These are phyloP conservation scores for Aramus guarauna DNA, from an alignment of 2,113 vertebrate genomes.

Conservation along the genomic window DNA sequence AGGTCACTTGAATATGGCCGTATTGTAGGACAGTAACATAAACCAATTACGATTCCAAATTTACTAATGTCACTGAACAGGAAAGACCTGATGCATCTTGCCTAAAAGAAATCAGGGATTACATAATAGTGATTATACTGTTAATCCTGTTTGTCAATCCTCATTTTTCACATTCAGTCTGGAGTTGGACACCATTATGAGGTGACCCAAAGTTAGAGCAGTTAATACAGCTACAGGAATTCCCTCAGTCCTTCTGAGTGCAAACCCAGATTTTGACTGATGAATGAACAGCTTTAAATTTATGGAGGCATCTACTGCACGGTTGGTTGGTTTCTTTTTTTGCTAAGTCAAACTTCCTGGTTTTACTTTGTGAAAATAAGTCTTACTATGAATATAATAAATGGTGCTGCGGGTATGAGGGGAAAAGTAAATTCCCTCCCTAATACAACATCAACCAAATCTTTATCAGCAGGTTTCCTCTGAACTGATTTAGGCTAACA, in stretches of 20 bases:
- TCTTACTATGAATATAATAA: neutral
- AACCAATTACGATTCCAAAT: slow-evolving; percentile 35
- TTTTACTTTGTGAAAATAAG: neutral
- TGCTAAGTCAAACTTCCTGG: neutral
- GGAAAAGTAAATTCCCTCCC: neutral
- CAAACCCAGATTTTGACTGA: neutral
- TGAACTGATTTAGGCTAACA: neutral
- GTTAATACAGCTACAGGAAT: neutral
- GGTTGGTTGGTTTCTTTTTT: no score
- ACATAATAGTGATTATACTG: slow-evolving; percentile 9
- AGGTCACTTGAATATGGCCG: neutral
- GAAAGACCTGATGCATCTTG: slow-evolving; percentile 3
- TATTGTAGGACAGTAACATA: neutral
- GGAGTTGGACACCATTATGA: neutral
- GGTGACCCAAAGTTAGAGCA: neutral
- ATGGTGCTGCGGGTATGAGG: neutral
- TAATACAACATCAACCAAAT: neutral
- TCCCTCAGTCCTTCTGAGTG: neutral
- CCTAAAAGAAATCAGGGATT: slow-evolving; percentile 9
- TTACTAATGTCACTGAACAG: slow-evolving; percentile 22
- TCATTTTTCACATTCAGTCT: neutral
- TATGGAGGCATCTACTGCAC: neutral
- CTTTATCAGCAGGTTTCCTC: neutral
- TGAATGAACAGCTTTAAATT: neutral
- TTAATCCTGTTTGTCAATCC: slow-evolving; percentile 40